Conservation (phyloP, 2,113 vertebrate species). For the Piliocolobus tephrosceles region DNA sequence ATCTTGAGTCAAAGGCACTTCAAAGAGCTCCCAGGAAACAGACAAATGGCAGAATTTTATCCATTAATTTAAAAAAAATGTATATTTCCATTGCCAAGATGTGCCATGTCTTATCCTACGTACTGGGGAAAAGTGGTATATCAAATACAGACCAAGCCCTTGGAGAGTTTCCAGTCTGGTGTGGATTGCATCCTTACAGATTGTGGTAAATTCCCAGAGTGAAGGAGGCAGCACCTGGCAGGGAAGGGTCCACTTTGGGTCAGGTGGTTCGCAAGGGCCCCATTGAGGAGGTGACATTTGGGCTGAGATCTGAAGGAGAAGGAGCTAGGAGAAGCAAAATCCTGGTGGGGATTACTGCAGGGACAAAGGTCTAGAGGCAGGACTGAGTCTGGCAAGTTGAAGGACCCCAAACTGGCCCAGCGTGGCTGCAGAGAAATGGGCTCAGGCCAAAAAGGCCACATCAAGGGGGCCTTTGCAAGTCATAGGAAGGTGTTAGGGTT, state of each 20-base stretch:
- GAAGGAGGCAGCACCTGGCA: too few relatives aligned
- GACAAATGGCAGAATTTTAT: not conserved
- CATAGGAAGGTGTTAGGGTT: too few relatives aligned
- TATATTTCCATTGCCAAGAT: rapidly evolving
- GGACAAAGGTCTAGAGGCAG: not conserved
- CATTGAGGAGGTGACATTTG: not conserved
- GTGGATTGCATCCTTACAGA: not conserved
- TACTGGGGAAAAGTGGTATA: rapidly evolving
- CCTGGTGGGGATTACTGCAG: rapidly evolving
- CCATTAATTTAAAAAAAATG: not conserved
- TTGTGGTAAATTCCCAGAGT: rapidly evolving
- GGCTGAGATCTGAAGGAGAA: not conserved
- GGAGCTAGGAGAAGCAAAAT: not conserved
- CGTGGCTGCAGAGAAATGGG: not conserved
- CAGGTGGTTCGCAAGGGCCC: not conserved
- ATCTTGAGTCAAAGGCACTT: not conserved
- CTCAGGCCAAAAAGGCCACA: not conserved
- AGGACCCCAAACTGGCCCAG: rapidly evolving
- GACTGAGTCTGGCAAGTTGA: not conserved
- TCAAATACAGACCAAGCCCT: rapidly evolving
- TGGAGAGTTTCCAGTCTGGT: too few relatives aligned
- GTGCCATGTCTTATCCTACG: not conserved
- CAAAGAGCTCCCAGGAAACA: not conserved
- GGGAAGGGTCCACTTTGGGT: not conserved
- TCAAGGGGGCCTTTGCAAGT: rapidly evolving